Conservation (phyloP, 1,140 invertebrate genomes). For the Brachionus koreanus region DNA sequence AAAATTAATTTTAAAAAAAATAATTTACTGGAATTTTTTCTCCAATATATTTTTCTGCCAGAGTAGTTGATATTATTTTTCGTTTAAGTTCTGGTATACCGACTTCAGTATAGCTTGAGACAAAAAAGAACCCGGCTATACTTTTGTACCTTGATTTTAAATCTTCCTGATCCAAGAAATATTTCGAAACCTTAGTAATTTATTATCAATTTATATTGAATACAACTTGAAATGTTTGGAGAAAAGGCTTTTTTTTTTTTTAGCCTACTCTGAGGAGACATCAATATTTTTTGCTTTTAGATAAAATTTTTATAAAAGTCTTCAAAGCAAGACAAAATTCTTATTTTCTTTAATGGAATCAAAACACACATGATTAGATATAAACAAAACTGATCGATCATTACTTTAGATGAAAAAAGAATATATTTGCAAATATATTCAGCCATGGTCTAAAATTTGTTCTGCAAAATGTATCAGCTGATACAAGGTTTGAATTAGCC, state of each 20-base stretch:
- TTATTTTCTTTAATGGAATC: too few species aligned
- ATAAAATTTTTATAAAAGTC: too few species aligned
- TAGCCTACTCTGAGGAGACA: too few species aligned
- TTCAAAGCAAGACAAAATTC: too few species aligned
- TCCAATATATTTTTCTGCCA: constrained; percentile 46
- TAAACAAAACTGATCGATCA: too few species aligned
- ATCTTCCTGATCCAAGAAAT: constrained; percentile 49
- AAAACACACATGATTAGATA: too few species aligned
- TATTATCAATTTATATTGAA: too few species aligned
- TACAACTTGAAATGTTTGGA: not conserved
- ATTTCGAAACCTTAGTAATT: not conserved
- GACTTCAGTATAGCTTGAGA: constrained; percentile 52
- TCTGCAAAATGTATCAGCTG: too few species aligned
- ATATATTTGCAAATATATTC: too few species aligned
- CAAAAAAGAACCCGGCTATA: constrained; percentile 52
- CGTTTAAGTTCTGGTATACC: constrained; percentile 46
- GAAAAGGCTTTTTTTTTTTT: not conserved
- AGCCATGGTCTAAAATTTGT: too few species aligned
- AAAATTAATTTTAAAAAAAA: not conserved
- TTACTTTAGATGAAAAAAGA: too few species aligned
- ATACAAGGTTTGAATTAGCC: too few species aligned
- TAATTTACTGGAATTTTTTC: constrained; percentile 51
- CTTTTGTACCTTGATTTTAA: constrained; percentile 50
- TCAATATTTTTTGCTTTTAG: not conserved
- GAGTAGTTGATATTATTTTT: not conserved